Base-by-base conservation (phyloP, 2,888 invertebrate species). In the Amaurobius ferox region DNA sequence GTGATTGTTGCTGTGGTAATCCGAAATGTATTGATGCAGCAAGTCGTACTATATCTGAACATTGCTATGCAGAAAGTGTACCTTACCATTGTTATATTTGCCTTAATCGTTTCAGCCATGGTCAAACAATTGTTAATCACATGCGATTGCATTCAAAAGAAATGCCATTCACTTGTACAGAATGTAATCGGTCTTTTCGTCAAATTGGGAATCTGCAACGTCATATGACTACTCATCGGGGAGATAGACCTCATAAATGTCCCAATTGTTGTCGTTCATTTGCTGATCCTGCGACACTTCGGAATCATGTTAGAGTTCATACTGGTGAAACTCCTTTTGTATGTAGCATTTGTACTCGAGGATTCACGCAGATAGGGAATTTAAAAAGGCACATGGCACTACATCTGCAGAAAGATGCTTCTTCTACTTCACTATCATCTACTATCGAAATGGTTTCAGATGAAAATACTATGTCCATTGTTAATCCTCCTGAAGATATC, bases 201-300 rank as follows among this genome's bases (percentile, higher is more conserved):
- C 87, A 85, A 19, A 67, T 79, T n/a, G 87, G 85, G 1, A 87
- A 87, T 35, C 64, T 87, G 2, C 79, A 76, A 28, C 79, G 87
- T n/a, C 87, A 87, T 19, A 35, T 87, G 40, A 79, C 72, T 23
- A 68, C 73, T 1, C 87, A 87, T 62, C 64, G 85, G 1, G 87
- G 87, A 11, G 72, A 79, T 1, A 26, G 77, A 7, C 87, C 87
- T n/a, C 64, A 79, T 35, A 74, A 79, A 39, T 87, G 87, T 39
- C 44, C 28, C 7, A 16, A 72, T 6, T 87, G 87, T 44, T 16
- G 32, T 0, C 40, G 39, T 7, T 68, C 70, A 2, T 87, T 87
- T 55, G 78, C 87, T 7, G 87, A 87, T 39, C 87, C 87, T 11
- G 87, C 87, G 1, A 87, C 87, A 0, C 64, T 87, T 11, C 64